Base-by-base conservation (phyloP, 2,797 vertebrate genomes). In the Luscinia luscinia region DNA sequence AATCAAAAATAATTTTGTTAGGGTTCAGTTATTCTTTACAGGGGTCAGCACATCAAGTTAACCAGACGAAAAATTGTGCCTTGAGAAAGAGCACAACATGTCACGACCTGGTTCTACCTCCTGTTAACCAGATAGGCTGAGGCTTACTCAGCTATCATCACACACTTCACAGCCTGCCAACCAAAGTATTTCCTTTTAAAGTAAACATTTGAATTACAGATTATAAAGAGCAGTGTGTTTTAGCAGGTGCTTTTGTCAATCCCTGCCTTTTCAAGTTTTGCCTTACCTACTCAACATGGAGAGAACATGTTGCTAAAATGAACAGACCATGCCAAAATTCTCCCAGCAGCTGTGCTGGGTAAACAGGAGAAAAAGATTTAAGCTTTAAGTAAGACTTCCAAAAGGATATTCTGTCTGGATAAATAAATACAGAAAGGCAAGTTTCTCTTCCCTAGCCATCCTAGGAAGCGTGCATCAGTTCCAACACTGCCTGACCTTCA, bases 191-290 rank as follows among this genome's bases (percentile, higher is more conserved):
- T 90, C 80, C 67, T 82, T 93, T 90, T 74, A 89, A 93, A 94
- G 75, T 19, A 94, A 95, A 92, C 90, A 84, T 68, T 28, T 74
- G 84, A 94, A 89, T 90, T 87, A 77, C 59, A 84, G 85, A 86
- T 86, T 88, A 91, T 68, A 88, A 84, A 52, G 41, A 48, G 18
- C 59, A 74, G 74, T 34, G 84, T 90, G 86, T 76, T 84, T 77
- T 49, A 94, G 88, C 94, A 95, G 90, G 88, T 93, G 86, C 57
- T 63, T 63, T 55, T 84, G 90, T 88, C 84, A 90, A 49, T 61
- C 74, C 61, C 61, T 77, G 63, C 67, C 70, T 84, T 90, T 73
- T 79, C 41, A 46, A 81, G 46, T 84, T 84, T 46, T 80, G 73
- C 66, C 36, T 84, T 86, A 91, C 85, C 85, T 91, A 88, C 77